phyloP scores from a whole-genome alignment of 2,797 vertebrate species.

The Coluber constrictor region DNA sequence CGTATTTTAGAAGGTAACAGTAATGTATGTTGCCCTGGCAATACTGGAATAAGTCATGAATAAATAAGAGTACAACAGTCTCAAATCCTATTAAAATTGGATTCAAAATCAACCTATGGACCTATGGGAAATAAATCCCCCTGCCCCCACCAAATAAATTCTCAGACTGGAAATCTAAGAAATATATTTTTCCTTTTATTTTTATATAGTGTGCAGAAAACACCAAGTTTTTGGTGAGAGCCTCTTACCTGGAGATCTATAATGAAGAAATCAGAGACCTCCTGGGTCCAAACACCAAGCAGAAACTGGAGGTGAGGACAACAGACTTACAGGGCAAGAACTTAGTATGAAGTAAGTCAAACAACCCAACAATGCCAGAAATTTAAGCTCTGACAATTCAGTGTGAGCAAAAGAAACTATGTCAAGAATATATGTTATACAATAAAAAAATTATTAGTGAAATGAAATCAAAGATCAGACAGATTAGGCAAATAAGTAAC shows the following conservation, averaged over 20 bases:
- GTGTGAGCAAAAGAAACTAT: background rate
- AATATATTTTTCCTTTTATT: background rate
- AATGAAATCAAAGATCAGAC: background rate
- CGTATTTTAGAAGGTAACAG: background rate
- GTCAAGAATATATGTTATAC: background rate
- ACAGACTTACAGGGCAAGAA: background rate
- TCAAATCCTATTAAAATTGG: background rate
- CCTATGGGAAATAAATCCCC: background rate
- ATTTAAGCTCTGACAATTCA: background rate
- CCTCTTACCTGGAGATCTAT: slow-evolving; percentile 90
- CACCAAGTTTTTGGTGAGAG: slow-evolving; percentile 85
- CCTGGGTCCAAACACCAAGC: slow-evolving; percentile 84
- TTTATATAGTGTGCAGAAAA: slow-evolving; percentile 83
- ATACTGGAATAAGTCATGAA: background rate
- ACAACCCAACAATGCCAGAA: slow-evolving; percentile 6
- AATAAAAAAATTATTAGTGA: background rate
- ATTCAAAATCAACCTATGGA: background rate
- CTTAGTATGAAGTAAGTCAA: slow-evolving; percentile 20
- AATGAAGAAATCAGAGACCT: slow-evolving; percentile 86
- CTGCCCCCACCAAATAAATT: background rate
- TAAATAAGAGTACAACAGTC: background rate
- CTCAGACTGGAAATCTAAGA: background rate
- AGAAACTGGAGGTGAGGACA: slow-evolving; percentile 83
- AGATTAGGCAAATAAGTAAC: background rate
- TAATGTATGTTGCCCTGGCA: background rate